These are phyloP conservation scores for Sitobion miscanthi DNA, from an alignment of 1,140 invertebrate genomes.

Conservation along the genomic window DNA sequence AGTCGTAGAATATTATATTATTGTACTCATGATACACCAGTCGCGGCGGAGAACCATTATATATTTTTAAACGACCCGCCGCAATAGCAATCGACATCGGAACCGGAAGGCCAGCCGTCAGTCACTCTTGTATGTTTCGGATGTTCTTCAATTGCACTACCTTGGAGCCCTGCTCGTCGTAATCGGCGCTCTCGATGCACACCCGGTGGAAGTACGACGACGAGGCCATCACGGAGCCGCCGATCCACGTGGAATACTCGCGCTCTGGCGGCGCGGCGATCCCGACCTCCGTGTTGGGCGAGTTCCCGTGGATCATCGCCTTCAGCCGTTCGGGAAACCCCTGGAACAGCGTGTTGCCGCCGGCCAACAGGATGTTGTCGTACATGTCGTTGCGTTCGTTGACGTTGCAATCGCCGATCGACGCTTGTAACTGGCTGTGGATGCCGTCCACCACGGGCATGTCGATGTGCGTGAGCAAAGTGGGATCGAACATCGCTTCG, in stretches of 20 bases:
- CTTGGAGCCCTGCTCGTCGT: constrained; percentile 76
- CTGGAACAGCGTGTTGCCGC: constrained; percentile 6
- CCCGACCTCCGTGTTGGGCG: constrained; percentile 70
- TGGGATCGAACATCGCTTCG: constrained; percentile 88
- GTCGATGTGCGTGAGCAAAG: constrained; percentile 80
- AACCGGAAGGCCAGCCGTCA: too few species aligned
- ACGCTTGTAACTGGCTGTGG: constrained; percentile 86
- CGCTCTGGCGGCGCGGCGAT: constrained; percentile 77
- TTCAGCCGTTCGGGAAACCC: constrained; percentile 82
- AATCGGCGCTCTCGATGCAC: constrained; percentile 79
- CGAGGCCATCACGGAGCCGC: not conserved
- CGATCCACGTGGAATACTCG: constrained; percentile 16
- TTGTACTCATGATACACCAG: too few species aligned
- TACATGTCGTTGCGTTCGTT: constrained; percentile 93
- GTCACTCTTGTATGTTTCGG: not conserved
- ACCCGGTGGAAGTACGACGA: not conserved
- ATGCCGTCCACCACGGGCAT: constrained; percentile 69
- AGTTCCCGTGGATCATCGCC: constrained; percentile 85
- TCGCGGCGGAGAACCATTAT: too few species aligned
- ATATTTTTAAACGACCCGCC: too few species aligned
- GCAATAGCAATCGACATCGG: too few species aligned
- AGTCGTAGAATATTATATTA: too few species aligned
- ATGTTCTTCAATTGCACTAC: not conserved
- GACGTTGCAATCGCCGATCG: constrained; percentile 90
- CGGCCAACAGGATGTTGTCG: constrained; percentile 74